These are phyloP conservation scores for Zelleria hepariella DNA, from an alignment of 2,888 invertebrate species.

Conservation along the genomic window DNA sequence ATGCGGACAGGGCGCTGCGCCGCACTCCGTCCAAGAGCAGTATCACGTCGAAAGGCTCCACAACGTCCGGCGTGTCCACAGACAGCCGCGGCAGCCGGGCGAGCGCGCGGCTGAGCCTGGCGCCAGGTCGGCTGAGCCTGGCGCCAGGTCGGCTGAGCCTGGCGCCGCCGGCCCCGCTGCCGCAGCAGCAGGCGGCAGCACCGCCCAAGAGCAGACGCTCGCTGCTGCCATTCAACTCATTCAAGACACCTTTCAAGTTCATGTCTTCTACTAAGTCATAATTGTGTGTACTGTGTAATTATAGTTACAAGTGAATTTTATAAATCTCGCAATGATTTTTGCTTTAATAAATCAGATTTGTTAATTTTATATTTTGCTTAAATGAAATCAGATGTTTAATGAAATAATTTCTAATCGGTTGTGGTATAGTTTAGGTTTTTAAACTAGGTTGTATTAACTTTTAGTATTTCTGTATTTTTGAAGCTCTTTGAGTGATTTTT, in stretches of 20 bases:
- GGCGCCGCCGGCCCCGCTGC: constrained; percentile 10
- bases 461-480: too few relatives aligned
- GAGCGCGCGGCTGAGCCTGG: constrained; percentile 29
- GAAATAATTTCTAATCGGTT: neutral
- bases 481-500: too few relatives aligned
- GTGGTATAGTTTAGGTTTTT: neutral
- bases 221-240: constrained; percentile 56
- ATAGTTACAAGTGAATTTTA: too few relatives aligned
- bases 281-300: neutral
- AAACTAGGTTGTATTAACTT: neutral
- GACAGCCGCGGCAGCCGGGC: constrained; percentile 34
- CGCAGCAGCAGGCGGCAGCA: constrained; percentile 38
- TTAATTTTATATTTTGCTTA: neutral
- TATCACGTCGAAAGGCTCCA: constrained; percentile 44
- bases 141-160: constrained; percentile 37
- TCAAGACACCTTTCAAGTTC: constrained; percentile 67
- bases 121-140: constrained; percentile 19
- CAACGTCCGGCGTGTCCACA: constrained; percentile 24
- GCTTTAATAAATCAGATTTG: too few relatives aligned
- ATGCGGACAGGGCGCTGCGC: constrained; percentile 26
- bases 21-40: constrained; percentile 57
- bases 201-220: constrained; percentile 52
- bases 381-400: neutral
- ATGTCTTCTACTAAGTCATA: constrained; percentile 28
- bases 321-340: too few relatives aligned